Evolutionary conservation across 2,797 vertebrate species (phyloP).

Genomic region (Natrix natrix): DNA sequence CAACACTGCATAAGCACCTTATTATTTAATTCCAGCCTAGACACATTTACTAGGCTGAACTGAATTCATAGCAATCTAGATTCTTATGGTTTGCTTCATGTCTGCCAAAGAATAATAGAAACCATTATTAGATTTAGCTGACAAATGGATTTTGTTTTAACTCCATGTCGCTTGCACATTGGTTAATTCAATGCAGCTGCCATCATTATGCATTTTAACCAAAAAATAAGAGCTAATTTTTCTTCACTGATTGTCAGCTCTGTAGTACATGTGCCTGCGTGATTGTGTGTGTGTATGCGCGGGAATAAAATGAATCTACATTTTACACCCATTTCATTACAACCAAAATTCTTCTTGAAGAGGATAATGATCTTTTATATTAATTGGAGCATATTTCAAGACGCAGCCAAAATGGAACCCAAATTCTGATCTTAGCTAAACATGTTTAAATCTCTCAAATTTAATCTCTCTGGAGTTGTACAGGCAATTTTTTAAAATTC

Average conservation of each 20-base stretch:
- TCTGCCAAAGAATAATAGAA: constrained; percentile 5
- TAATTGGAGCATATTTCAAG: constrained; percentile 17
- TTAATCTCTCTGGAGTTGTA: not conserved
- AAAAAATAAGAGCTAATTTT: constrained; percentile 3
- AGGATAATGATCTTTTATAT: constrained; percentile 13
- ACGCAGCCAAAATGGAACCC: not conserved
- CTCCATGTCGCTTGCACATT: not conserved
- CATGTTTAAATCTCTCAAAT: not conserved
- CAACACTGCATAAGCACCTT: not conserved
- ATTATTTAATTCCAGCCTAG: not conserved
- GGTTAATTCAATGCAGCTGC: constrained; percentile 18
- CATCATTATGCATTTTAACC: constrained; percentile 21
- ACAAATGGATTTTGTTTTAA: constrained; percentile 13
- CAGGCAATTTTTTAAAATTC: not conserved
- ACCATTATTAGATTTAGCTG: not conserved
- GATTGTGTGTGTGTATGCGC: not conserved
- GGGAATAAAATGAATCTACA: constrained; percentile 14
- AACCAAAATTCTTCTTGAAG: constrained; percentile 3
- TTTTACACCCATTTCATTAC: constrained; percentile 5
- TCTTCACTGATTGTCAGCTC: constrained; percentile 24
- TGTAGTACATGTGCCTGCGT: not conserved
- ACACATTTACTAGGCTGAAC: not conserved
- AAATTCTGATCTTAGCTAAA: not conserved
- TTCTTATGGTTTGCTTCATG: constrained; percentile 1
- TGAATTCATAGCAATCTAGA: not conserved